A percentile compares a stretch with the other conserved stretches of the same genome.
Evolutionary conservation across 1,140 invertebrate species (phyloP).

Genomic region (Pseudomyrmex dendroicus): DNA sequence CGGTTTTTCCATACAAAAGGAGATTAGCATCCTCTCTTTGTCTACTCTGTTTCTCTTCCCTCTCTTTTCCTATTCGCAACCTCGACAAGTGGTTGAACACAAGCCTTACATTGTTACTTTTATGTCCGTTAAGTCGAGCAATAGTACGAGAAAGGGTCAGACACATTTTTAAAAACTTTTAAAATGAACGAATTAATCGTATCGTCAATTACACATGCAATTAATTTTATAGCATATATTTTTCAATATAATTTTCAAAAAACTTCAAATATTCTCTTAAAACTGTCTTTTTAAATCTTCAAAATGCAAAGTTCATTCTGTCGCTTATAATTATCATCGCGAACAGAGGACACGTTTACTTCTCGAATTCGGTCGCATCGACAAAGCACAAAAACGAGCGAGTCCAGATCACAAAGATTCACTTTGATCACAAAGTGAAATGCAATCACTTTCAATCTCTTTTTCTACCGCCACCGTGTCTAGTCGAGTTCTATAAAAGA

Average conservation of each 20-base stretch:
- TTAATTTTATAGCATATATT: background rate
- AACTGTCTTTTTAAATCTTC: background rate
- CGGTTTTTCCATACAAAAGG: slow-evolving; percentile 66
- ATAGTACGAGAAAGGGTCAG: background rate
- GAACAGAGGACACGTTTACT: slow-evolving; percentile 49
- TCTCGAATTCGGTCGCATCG: background rate
- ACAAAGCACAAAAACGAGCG: slow-evolving; percentile 21
- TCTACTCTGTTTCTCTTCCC: background rate
- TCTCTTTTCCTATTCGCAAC: background rate
- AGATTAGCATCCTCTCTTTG: slow-evolving; percentile 66
- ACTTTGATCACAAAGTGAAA: slow-evolving; percentile 72
- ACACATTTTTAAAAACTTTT: background rate
- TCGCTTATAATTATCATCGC: background rate
- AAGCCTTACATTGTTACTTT: slow-evolving; percentile 4
- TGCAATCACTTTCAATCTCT: slow-evolving; percentile 66
- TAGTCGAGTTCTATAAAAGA: slow-evolving; percentile 49
- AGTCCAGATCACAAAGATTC: slow-evolving; percentile 22
- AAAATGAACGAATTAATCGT: background rate
- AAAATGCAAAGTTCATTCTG: background rate
- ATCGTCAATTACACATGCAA: background rate
- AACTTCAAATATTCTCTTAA: background rate
- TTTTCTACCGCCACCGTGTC: slow-evolving; percentile 45
- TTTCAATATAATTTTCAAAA: background rate
- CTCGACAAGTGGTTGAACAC: background rate
- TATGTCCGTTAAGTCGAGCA: background rate